A percentile compares a stretch with the other conserved stretches of the same genome.
Evolutionary conservation across 2,888 invertebrate species (phyloP).

Genomic region (Ceriagrion tenellum): DNA sequence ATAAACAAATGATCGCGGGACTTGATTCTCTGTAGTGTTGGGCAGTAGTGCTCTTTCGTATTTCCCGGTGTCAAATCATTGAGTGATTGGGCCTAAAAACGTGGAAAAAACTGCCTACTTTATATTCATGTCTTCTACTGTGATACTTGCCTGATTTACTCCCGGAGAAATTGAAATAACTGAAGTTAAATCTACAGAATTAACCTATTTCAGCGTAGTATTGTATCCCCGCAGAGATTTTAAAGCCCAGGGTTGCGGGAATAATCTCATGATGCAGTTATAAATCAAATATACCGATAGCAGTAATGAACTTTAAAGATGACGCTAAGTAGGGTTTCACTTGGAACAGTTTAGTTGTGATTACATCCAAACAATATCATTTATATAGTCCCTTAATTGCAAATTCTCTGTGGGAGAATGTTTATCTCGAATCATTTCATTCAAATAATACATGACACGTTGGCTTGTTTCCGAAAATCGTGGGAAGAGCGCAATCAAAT

Average conservation of each 20-base stretch:
- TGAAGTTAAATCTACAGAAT: too few relatives aligned
- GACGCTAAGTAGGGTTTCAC: neutral
- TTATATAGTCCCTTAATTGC: neutral
- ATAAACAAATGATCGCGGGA: neutral
- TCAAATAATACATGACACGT: constrained; percentile 24
- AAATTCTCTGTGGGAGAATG: neutral
- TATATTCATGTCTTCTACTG: too few relatives aligned
- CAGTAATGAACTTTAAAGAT: neutral
- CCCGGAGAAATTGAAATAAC: too few relatives aligned
- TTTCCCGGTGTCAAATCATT: neutral
- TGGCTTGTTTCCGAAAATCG: neutral
- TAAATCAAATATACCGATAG: neutral
- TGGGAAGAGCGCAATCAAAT: neutral
- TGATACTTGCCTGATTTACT: too few relatives aligned
- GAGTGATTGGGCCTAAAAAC: neutral
- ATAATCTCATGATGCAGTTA: neutral
- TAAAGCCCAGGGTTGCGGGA: too few relatives aligned
- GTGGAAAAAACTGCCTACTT: too few relatives aligned
- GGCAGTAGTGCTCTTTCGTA: neutral
- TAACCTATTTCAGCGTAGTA: too few relatives aligned
- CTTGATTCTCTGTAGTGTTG: neutral
- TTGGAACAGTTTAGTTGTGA: neutral
- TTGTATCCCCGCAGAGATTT: too few relatives aligned
- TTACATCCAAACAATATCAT: neutral
- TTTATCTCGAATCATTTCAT: neutral